These are phyloP conservation scores for Myiagra hebetior DNA, from an alignment of 2,113 vertebrate genomes.

Conservation along the genomic window DNA sequence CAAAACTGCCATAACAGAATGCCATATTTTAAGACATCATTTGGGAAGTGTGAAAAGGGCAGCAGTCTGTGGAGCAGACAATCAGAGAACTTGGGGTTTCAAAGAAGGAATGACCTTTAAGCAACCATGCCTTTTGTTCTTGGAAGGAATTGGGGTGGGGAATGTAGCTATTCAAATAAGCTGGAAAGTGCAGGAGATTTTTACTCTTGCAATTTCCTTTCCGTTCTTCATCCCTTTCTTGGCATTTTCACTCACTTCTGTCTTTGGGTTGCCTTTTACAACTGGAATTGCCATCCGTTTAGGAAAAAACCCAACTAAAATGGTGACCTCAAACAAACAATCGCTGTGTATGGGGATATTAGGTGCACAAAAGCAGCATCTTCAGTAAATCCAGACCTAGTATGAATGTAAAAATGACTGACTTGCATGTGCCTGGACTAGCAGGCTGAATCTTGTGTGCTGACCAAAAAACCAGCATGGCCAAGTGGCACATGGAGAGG, in stretches of 20 bases:
- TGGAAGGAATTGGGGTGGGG: not conserved
- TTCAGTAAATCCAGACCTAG: not conserved
- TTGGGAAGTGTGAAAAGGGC: not conserved
- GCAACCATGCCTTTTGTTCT: not conserved
- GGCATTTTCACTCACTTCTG: not conserved
- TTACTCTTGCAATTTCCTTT: not conserved
- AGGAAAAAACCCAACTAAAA: not conserved
- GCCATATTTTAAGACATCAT: not conserved
- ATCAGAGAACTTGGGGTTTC: not conserved
- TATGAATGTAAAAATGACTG: not conserved
- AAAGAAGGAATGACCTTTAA: not conserved
- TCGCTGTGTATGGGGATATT: not conserved
- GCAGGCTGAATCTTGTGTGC: not conserved
- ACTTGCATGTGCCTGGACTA: not conserved
- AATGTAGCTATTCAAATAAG: not conserved
- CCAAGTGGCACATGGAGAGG: not conserved
- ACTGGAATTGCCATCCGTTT: not conserved
- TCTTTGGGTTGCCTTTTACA: not conserved
- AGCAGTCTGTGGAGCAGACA: not conserved
- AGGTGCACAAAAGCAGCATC: not conserved
- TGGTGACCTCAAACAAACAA: not conserved
- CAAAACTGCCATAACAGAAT: not conserved
- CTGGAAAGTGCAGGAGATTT: not conserved
- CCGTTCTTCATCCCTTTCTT: not conserved
- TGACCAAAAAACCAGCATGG: fast-evolving